These are phyloP conservation scores for Mesaphorura yosii DNA, from an alignment of 1,140 invertebrate genomes.

Conservation along the genomic window DNA sequence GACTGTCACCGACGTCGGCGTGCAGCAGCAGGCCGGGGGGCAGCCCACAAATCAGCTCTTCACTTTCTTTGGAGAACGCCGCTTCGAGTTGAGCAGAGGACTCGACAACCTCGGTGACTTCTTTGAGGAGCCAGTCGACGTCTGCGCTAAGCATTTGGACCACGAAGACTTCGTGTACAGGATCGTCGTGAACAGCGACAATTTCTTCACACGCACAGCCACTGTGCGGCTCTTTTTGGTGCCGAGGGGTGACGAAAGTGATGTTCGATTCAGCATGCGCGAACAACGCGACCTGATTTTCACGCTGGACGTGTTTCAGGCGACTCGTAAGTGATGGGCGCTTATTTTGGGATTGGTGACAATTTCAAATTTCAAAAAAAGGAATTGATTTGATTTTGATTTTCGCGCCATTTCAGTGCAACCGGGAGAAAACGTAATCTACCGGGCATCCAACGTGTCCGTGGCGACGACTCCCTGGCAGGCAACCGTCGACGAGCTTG, in stretches of 20 bases:
- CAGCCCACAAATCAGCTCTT: neutral
- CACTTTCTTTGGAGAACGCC: neutral
- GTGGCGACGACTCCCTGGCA: neutral
- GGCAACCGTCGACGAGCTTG: neutral
- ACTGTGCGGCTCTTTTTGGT: slow-evolving; percentile 8
- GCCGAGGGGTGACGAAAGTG: slow-evolving; percentile 1
- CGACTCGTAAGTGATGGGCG: neutral
- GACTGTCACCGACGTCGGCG: neutral
- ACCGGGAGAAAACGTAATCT: neutral
- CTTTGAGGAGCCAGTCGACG: neutral
- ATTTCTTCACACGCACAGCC: neutral
- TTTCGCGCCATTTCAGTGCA: neutral
- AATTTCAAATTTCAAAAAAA: neutral
- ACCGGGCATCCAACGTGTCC: neutral
- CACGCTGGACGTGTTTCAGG: neutral
- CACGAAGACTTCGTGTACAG: slow-evolving; percentile 3
- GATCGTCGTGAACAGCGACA: neutral
- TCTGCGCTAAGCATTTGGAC: slow-evolving; percentile 3
- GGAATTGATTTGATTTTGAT: neutral
- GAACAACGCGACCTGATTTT: slow-evolving; percentile 8
- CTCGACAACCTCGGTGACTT: neutral
- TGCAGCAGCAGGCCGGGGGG: neutral
- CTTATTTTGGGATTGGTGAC: neutral
- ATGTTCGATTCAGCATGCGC: neutral
- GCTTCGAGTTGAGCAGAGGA: neutral